phyloP scores from a whole-genome alignment of 2,888 invertebrate species.

The Lepetodrilus schrolli region DNA sequence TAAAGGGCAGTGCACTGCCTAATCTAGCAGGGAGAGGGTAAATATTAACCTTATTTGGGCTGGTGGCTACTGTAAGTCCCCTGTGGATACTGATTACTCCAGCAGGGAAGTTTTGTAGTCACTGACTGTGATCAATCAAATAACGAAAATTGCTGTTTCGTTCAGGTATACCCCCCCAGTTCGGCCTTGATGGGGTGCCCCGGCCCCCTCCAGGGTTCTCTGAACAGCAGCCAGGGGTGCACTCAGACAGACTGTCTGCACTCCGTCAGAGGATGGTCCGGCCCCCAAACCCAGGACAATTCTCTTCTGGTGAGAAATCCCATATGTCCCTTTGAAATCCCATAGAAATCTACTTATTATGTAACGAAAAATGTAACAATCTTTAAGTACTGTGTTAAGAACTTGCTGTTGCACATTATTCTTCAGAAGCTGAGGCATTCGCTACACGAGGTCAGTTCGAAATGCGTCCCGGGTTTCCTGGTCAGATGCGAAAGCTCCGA shows the following conservation, averaged over 20 bases:
- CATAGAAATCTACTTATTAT: too few species aligned
- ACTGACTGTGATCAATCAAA: too few species aligned
- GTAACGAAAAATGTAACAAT: too few species aligned
- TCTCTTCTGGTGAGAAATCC: not conserved
- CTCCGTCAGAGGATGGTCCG: conserved; percentile 67
- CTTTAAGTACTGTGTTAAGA: too few species aligned
- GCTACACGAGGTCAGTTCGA: conserved; percentile 32
- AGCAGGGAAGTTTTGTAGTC: too few species aligned
- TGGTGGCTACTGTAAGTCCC: too few species aligned
- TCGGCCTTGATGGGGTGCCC: not conserved
- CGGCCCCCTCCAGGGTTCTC: conserved; percentile 29
- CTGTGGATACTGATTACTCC: too few species aligned
- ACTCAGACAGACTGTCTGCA: conserved; percentile 75
- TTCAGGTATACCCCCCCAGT: not conserved
- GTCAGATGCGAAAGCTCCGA: conserved; percentile 32
- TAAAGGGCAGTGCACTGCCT: too few species aligned
- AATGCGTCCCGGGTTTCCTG: conserved; percentile 36
- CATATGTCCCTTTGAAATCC: too few species aligned
- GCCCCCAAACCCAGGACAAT: conserved; percentile 57
- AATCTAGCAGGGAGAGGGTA: too few species aligned
- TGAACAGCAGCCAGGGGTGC: conserved; percentile 15
- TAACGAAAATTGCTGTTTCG: not conserved
- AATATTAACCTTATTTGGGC: too few species aligned
- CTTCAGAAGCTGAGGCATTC: conserved; percentile 30
- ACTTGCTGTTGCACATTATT: too few species aligned